Evolutionary conservation across 2,797 vertebrate species (phyloP).

Genomic region (Microctenopoma lineatum): DNA sequence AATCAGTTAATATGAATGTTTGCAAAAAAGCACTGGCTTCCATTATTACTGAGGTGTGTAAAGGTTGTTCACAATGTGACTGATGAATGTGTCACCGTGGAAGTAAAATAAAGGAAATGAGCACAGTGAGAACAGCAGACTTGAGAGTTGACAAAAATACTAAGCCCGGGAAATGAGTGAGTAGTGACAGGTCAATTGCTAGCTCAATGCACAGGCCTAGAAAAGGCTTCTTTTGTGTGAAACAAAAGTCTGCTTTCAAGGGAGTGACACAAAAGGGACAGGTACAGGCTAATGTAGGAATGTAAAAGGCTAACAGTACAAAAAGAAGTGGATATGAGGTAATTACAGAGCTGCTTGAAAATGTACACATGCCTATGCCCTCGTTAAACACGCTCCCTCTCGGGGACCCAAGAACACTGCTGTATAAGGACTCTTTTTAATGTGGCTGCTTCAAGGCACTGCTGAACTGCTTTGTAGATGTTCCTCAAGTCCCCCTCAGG

Average conservation of each 20-base stretch:
- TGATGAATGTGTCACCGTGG: constrained; percentile 32
- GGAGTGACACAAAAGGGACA: constrained; percentile 21
- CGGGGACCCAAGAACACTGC: constrained; percentile 60
- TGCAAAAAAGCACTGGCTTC: constrained; percentile 33
- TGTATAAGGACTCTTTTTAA: constrained; percentile 65
- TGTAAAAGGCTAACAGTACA: constrained; percentile 33
- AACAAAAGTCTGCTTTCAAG: constrained; percentile 40
- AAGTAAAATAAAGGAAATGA: constrained; percentile 10
- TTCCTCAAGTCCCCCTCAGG: constrained; percentile 54
- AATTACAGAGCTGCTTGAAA: constrained; percentile 55
- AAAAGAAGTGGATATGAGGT: constrained; percentile 45
- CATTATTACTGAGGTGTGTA: constrained; percentile 25
- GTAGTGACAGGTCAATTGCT: constrained; percentile 21
- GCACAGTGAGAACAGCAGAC: constrained; percentile 21
- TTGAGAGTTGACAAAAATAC: constrained; percentile 2
- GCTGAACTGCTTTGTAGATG: constrained; percentile 68
- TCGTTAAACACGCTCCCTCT: constrained; percentile 52
- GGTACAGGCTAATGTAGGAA: constrained; percentile 19
- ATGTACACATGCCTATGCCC: constrained; percentile 59
- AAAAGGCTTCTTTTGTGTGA: constrained; percentile 20
- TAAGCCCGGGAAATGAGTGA: constrained; percentile 12
- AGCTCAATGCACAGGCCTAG: not conserved
- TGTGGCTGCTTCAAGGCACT: constrained; percentile 61
- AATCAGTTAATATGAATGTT: constrained; percentile 25
- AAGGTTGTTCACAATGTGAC: constrained; percentile 19